phyloP scores from a whole-genome alignment of 2,888 invertebrate species.

The Lasioglossum pauxillum region DNA sequence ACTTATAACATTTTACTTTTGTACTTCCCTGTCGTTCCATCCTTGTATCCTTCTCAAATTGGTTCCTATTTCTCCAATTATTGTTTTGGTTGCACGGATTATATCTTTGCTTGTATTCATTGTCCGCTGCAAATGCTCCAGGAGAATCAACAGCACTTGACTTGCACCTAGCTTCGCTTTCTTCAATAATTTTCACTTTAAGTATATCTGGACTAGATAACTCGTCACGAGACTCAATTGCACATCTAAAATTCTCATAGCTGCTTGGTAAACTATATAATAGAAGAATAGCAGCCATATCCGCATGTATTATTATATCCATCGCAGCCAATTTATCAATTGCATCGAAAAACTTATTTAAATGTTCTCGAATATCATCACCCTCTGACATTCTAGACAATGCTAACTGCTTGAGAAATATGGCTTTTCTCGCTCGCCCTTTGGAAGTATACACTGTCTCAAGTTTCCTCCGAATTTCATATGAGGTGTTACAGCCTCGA shows the following conservation, averaged over 20 bases:
- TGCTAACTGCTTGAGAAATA: not conserved
- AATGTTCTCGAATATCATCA: not conserved
- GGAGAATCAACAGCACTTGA: too few relatives aligned
- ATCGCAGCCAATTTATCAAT: not conserved
- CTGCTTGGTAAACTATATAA: not conserved
- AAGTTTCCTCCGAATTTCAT: too few relatives aligned
- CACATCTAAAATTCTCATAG: not conserved
- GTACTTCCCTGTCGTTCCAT: not conserved
- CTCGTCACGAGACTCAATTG: not conserved
- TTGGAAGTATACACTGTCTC: too few relatives aligned
- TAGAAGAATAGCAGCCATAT: not conserved
- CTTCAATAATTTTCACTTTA: not conserved
- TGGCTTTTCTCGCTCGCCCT: not conserved
- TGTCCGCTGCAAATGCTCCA: not conserved
- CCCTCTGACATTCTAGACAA: not conserved
- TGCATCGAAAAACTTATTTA: not conserved
- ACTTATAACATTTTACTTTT: not conserved
- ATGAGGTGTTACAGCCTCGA: too few relatives aligned
- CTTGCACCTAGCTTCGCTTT: too few relatives aligned
- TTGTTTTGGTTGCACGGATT: not conserved
- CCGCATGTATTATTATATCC: not conserved
- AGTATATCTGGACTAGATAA: not conserved
- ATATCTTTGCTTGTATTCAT: not conserved
- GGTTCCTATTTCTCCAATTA: not conserved
- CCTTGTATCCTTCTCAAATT: not conserved